Percentiles rank a stretch among this genome's conserved stretches.
Evolutionary conservation across 1,140 invertebrate species (phyloP).

Genomic region (Hycleus cichorii): DNA sequence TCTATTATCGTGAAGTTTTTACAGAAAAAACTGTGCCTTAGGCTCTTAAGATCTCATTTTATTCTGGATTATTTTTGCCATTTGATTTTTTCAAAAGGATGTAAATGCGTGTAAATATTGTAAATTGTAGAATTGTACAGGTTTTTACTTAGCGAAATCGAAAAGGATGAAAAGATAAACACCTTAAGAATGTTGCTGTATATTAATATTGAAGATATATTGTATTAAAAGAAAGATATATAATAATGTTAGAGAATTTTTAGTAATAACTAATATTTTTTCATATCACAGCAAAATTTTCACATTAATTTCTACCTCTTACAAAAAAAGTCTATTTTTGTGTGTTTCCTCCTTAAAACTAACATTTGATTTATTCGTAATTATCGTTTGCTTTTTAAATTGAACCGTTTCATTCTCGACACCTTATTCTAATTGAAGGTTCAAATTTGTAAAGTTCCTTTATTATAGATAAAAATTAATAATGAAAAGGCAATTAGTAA

Average conservation of each 20-base stretch:
- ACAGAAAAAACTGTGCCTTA: too few species aligned
- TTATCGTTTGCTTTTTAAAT: too few species aligned
- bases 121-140: constrained; percentile 16
- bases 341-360: constrained; percentile 15
- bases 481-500: background rate
- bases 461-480: background rate
- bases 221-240: constrained; percentile 17
- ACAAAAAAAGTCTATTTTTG: constrained; percentile 10
- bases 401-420: background rate
- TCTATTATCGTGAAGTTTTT: too few species aligned
- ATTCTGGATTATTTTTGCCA: constrained; percentile 7
- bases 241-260: constrained; percentile 25
- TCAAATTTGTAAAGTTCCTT: constrained; percentile 3
- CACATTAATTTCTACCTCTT: constrained; percentile 14
- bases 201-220: constrained; percentile 1
- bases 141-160: constrained; percentile 23
- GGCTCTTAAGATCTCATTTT: constrained; percentile 4
- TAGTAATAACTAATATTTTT: constrained; percentile 24
- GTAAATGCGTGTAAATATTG: constrained; percentile 11
- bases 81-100: background rate
- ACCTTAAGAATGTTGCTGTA: constrained; percentile 23
- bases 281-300: constrained; percentile 22
- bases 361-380: background rate
- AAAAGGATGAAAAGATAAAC: too few species aligned
- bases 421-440: background rate